Percentiles rank a stretch among this genome's conserved stretches.
phyloP scores from a whole-genome alignment of 2,113 vertebrate species.

The Xenopus tropicalis region UCB_Xtro_10.0 CM004447.2:67006001-67006500 shows the following conservation, averaged over 20 bases:
- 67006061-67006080: constrained; percentile 68
- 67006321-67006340: constrained; percentile 61
- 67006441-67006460: constrained; percentile 20
- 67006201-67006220: background rate
- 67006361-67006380: constrained; percentile 52
- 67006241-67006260: constrained; percentile 51
- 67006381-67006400: constrained; percentile 79
- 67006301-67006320: constrained; percentile 60
- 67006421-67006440: constrained; percentile 25
- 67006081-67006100: constrained; percentile 69
- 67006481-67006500: constrained; percentile 11
- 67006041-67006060: constrained; percentile 60
- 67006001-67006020: no score
- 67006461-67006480: constrained; percentile 18
- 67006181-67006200: constrained; percentile 50
- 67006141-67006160: background rate
- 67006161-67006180: constrained; percentile 44
- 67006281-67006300: constrained; percentile 72
- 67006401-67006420: constrained; percentile 43
- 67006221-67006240: constrained; percentile 48
- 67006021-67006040: constrained; percentile 3
- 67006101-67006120: constrained; percentile 68
- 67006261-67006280: constrained; percentile 53
- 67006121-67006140: constrained; percentile 7
- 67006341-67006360: constrained; percentile 52